Evolutionary conservation across 2,797 vertebrate species (phyloP).

Genomic region (Rhincodon typus): DNA sequence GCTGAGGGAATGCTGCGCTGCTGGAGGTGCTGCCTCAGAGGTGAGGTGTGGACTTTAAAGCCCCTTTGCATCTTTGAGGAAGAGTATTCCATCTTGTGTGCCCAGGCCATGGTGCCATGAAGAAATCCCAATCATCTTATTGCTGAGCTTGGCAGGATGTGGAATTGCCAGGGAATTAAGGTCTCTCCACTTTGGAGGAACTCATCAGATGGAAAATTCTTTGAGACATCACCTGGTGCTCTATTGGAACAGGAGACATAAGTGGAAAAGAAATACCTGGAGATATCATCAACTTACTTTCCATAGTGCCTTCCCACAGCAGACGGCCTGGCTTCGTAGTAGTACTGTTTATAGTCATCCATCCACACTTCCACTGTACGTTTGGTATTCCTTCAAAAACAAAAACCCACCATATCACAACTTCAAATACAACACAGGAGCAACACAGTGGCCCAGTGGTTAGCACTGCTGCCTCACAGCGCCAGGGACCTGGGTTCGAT

Average conservation of each 20-base stretch:
- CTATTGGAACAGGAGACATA: background rate
- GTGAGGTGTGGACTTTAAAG: background rate
- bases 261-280: background rate
- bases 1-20: background rate
- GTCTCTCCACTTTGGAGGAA: background rate
- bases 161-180: background rate
- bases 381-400: constrained; percentile 77
- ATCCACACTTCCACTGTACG: constrained; percentile 97
- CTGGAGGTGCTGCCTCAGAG: background rate
- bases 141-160: background rate
- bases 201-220: background rate
- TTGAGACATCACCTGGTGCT: background rate
- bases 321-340: constrained; percentile 88
- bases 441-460: too few relatives aligned
- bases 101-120: background rate
- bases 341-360: constrained; percentile 96
- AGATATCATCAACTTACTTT: constrained; percentile 65
- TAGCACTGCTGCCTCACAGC: too few relatives aligned
- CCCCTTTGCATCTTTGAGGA: background rate
- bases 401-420: background rate
- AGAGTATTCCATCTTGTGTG: background rate
- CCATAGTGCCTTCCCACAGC: constrained; percentile 89
- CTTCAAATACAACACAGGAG: background rate
- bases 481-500: too few relatives aligned
- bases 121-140: background rate